Evolutionary conservation across 2,113 vertebrate genomes (phyloP).

Genomic region (Epinephelus moara): DNA sequence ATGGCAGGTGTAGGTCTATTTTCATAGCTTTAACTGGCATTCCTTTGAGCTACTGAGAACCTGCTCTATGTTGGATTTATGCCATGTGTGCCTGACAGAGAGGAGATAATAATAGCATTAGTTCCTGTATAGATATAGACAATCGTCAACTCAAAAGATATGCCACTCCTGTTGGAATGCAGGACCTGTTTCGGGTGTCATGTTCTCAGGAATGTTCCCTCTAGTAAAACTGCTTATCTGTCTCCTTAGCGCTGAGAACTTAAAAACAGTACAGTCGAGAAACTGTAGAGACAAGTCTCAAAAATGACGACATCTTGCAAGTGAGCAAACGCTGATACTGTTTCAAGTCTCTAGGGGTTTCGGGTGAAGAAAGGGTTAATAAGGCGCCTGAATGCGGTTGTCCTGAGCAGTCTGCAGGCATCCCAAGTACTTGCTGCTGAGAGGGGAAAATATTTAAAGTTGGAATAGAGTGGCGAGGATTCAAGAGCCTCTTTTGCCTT

Average conservation of each 20-base stretch:
- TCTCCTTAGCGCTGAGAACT: constrained; percentile 34
- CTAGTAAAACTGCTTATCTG: constrained; percentile 41
- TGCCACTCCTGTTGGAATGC: constrained; percentile 63
- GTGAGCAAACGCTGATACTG: constrained; percentile 1
- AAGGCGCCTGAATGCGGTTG: constrained; percentile 8
- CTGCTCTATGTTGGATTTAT: neutral
- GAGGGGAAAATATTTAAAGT: constrained; percentile 23
- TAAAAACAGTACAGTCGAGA: constrained; percentile 26
- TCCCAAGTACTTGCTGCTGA: constrained; percentile 21
- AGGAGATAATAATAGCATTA: constrained; percentile 34
- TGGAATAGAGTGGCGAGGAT: neutral
- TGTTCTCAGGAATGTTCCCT: constrained; percentile 69
- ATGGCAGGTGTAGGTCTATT: neutral
- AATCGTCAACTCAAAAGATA: constrained; percentile 50
- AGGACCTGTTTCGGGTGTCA: constrained; percentile 57
- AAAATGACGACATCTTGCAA: constrained; percentile 17
- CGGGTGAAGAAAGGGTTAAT: constrained; percentile 26
- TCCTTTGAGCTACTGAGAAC: constrained; percentile 16
- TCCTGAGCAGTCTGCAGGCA: constrained; percentile 42
- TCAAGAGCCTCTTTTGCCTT: neutral
- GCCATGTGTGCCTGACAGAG: constrained; percentile 18
- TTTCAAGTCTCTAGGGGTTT: constrained; percentile 7
- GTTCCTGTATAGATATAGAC: constrained; percentile 43
- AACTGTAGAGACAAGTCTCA: constrained; percentile 66
- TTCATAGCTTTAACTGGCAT: constrained; percentile 2